Conservation (phyloP, 2,888 invertebrate genomes). For the Lithophane semibrunnea region DNA sequence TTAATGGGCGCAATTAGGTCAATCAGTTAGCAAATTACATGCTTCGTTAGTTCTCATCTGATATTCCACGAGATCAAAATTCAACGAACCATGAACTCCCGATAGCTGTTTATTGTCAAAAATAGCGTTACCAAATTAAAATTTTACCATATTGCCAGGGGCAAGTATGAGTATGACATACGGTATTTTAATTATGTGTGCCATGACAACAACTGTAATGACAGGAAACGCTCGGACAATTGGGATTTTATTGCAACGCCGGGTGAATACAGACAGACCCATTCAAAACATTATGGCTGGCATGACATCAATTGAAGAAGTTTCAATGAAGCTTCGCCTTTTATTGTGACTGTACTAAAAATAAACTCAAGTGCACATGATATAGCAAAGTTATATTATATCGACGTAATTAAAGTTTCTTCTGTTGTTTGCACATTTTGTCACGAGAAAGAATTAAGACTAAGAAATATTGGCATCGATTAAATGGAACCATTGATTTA, state of each 20-base stretch:
- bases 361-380: constrained; percentile 49
- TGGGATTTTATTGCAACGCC: constrained; percentile 56
- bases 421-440: constrained; percentile 34
- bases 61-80: constrained; percentile 32
- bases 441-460: constrained; percentile 40
- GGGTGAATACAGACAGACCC: constrained; percentile 47
- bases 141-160: constrained; percentile 18
- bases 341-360: constrained; percentile 48
- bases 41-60: constrained; percentile 48
- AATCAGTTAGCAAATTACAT: constrained; percentile 67
- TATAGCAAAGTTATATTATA: constrained; percentile 22
- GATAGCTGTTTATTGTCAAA: constrained; percentile 18
- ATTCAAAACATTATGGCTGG: constrained; percentile 54
- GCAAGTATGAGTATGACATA: constrained; percentile 2
- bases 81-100: constrained; percentile 39
- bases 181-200: constrained; percentile 38
- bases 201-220: constrained; percentile 54
- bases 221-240: constrained; percentile 66
- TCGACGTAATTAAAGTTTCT: constrained; percentile 27
- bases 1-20: constrained; percentile 72
- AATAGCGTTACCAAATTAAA: constrained; percentile 24
- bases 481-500: constrained; percentile 49
- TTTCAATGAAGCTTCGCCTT: constrained; percentile 51
- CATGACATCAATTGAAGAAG: constrained; percentile 61
- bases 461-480: constrained; percentile 53